A percentile compares a stretch with the other conserved stretches of the same genome.
Evolutionary conservation across 2,888 invertebrate genomes (phyloP).

Genomic region (Tetropium fuscum): DNA sequence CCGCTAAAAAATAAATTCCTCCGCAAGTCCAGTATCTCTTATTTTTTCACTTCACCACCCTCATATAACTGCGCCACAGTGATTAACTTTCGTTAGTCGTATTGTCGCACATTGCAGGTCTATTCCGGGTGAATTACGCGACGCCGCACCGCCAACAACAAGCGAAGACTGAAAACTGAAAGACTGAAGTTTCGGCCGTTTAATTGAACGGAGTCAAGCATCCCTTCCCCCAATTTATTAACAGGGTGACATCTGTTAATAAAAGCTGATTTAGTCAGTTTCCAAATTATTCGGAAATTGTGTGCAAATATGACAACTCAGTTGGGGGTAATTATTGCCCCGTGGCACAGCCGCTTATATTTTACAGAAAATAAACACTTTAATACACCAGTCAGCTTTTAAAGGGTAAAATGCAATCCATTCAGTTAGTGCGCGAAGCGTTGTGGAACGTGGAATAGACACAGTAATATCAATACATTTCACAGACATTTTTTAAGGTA

Average conservation of each 20-base stretch:
- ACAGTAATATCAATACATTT: no score
- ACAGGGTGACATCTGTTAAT: slow-evolving; percentile 24
- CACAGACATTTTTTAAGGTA: no score
- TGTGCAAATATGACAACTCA: slow-evolving; percentile 13
- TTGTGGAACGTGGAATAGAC: no score
- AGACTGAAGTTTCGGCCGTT: slow-evolving; percentile 19
- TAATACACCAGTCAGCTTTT: no score
- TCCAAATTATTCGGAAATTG: slow-evolving; percentile 13
- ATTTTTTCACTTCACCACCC: not conserved
- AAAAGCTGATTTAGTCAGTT: slow-evolving; percentile 18
- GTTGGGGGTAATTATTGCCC: slow-evolving; percentile 2
- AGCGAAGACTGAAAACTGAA: slow-evolving; percentile 20
- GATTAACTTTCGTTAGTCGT: not conserved
- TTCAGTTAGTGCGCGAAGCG: no score
- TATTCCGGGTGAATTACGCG: slow-evolving; percentile 7
- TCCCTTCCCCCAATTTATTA: slow-evolving; percentile 15
- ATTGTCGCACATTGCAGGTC: not conserved
- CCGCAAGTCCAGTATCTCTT: not conserved
- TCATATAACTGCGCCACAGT: not conserved
- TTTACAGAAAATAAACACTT: no score
- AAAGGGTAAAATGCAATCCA: no score
- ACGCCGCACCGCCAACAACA: slow-evolving; percentile 2
- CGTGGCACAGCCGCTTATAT: no score
- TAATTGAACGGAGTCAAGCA: slow-evolving; percentile 15
- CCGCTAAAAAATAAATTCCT: not conserved